phyloP scores from a whole-genome alignment of 2,797 vertebrate species.

The Microhierax caerulescens region DNA sequence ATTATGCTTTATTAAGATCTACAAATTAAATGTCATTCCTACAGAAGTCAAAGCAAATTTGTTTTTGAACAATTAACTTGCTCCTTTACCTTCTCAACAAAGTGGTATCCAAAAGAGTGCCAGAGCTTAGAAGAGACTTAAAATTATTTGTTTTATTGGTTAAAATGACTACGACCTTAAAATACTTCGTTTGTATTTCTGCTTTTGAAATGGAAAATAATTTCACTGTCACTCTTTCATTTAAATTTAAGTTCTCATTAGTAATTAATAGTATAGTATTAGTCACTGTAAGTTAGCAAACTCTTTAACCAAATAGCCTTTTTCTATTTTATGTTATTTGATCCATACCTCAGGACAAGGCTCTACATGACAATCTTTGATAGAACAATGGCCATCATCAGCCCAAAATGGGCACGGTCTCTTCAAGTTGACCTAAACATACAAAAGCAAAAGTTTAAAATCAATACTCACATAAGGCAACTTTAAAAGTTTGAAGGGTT shows the following conservation, averaged over 20 bases:
- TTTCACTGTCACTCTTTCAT: background rate
- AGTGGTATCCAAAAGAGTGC: background rate
- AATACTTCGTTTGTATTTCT: background rate
- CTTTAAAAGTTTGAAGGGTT: background rate
- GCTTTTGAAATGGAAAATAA: background rate
- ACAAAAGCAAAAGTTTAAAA: background rate
- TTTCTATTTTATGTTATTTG: background rate
- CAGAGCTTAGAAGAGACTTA: background rate
- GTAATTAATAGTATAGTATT: background rate
- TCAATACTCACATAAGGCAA: background rate
- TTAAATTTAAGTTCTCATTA: background rate
- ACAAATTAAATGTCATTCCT: background rate
- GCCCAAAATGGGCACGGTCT: constrained; percentile 95
- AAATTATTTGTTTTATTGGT: background rate
- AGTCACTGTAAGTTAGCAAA: background rate
- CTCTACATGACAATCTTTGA: constrained; percentile 96
- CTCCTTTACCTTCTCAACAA: background rate
- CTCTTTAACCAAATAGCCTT: background rate
- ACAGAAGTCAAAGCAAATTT: background rate
- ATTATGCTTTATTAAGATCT: background rate
- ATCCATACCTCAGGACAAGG: constrained; percentile 91
- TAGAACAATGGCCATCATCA: constrained; percentile 92
- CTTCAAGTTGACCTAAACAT: constrained; percentile 89
- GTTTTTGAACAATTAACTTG: background rate
- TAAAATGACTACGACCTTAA: background rate